A percentile compares a stretch with the other conserved stretches of the same genome.
phyloP scores from a whole-genome alignment of 1,140 invertebrate genomes.

The Drosophila elegans region DNA sequence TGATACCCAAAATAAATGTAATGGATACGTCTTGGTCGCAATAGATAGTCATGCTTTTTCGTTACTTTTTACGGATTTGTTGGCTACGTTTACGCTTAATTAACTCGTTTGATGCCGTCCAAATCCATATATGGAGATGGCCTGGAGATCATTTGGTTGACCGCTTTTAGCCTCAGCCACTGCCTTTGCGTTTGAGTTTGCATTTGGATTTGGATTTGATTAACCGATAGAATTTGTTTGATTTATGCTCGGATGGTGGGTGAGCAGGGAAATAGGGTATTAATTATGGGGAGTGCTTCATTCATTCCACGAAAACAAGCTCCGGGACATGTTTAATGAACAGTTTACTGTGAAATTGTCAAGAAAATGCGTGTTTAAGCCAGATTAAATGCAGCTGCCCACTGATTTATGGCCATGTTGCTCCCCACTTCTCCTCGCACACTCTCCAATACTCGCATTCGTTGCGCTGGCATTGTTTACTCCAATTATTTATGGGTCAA shows the following conservation, averaged over 20 bases:
- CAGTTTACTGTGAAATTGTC: constrained; percentile 80
- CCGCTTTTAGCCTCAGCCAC: not conserved
- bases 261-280: constrained; percentile 63
- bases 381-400: constrained; percentile 72
- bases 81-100: constrained; percentile 55
- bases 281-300: constrained; percentile 61
- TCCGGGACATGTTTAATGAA: constrained; percentile 56
- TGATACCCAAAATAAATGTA: not conserved
- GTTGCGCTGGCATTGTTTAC: constrained; percentile 68
- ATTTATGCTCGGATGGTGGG: constrained; percentile 51
- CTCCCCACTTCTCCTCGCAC: not conserved
- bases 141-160: constrained; percentile 1
- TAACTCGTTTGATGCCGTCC: constrained; percentile 70
- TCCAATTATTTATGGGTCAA: constrained; percentile 77
- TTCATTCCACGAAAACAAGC: constrained; percentile 38
- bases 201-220: constrained; percentile 62
- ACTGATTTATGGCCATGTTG: constrained; percentile 66
- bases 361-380: constrained; percentile 81
- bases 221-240: constrained; percentile 66
- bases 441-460: constrained; percentile 35
- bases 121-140: constrained; percentile 2
- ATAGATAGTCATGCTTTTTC: no score
- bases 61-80: no score
- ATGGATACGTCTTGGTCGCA: not conserved
- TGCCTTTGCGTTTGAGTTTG: not conserved